Conservation (phyloP, 2,113 vertebrate species). For the Fulica atra region DNA sequence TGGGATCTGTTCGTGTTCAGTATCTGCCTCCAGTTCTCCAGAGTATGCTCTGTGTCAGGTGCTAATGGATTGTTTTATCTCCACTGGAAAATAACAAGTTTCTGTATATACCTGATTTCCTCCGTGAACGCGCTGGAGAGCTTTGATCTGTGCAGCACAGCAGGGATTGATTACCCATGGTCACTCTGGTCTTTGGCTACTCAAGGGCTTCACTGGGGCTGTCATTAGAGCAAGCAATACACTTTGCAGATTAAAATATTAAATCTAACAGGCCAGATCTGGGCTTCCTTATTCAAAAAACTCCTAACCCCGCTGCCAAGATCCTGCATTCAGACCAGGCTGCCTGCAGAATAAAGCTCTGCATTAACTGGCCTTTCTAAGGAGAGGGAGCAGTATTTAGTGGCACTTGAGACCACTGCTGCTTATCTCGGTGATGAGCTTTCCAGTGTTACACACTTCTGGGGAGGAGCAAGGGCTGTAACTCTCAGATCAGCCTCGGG, state of each 20-base stretch:
- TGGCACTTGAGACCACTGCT: not conserved
- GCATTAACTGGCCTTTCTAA: not conserved
- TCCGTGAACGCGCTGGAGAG: not conserved
- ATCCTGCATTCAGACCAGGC: not conserved
- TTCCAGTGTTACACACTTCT: not conserved
- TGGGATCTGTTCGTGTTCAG: not conserved
- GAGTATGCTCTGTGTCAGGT: not conserved
- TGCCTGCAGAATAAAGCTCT: not conserved
- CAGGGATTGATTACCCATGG: not conserved
- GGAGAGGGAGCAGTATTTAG: not conserved
- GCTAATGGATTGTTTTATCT: not conserved
- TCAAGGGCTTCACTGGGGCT: fast-evolving
- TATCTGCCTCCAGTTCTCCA: not conserved
- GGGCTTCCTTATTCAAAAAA: not conserved
- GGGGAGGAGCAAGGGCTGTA: not conserved
- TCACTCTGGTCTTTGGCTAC: not conserved
- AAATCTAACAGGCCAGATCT: not conserved
- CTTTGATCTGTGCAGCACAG: not conserved
- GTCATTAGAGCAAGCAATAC: not conserved
- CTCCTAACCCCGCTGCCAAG: not conserved
- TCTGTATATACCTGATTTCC: not conserved
- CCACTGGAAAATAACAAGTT: not conserved
- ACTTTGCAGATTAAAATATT: not conserved
- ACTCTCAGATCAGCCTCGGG: not conserved
- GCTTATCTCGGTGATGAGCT: not conserved